These are phyloP conservation scores for Andrena chrysosceles DNA, from an alignment of 2,888 invertebrate genomes.

Conservation along the genomic window DNA sequence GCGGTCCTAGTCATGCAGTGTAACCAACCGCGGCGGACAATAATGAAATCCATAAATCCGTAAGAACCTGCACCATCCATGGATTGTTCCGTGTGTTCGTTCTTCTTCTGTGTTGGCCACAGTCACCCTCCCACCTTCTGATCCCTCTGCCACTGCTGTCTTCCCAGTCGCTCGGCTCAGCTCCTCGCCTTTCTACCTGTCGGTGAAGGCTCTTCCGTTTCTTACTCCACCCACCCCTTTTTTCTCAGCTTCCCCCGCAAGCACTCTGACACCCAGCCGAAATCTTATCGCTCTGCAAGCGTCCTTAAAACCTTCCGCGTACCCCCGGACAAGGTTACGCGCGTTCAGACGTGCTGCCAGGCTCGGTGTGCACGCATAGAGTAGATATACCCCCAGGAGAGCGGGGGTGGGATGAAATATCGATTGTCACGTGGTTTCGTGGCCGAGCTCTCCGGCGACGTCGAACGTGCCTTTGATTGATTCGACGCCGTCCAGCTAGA, in stretches of 20 bases:
- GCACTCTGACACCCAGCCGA: constrained; percentile 34
- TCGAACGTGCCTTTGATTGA: constrained; percentile 67
- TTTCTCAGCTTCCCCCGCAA: neutral
- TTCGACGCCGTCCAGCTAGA: constrained; percentile 51
- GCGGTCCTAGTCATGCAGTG: constrained; percentile 75
- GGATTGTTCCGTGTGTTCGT: constrained; percentile 45
- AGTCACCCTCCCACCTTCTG: neutral
- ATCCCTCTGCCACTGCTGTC: neutral
- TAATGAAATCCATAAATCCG: constrained; percentile 90
- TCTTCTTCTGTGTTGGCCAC: constrained; percentile 29
- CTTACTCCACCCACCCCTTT: constrained; percentile 23
- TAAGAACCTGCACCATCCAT: constrained; percentile 80
- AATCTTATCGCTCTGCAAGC: constrained; percentile 75
- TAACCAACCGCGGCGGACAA: constrained; percentile 88
- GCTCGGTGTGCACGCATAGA: neutral
- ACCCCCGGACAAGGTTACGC: constrained; percentile 50
- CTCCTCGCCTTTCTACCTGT: constrained; percentile 18
- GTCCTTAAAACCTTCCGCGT: constrained; percentile 70
- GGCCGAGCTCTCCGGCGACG: constrained; percentile 55
- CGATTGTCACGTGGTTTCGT: constrained; percentile 69
- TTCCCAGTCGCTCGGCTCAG: neutral
- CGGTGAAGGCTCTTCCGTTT: neutral
- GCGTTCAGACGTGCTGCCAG: neutral
- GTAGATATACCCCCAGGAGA: constrained; percentile 33
- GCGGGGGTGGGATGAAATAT: constrained; percentile 63